These are phyloP conservation scores for Campoletis sonorensis DNA, from an alignment of 1,140 invertebrate species.

Conservation along the genomic window DNA sequence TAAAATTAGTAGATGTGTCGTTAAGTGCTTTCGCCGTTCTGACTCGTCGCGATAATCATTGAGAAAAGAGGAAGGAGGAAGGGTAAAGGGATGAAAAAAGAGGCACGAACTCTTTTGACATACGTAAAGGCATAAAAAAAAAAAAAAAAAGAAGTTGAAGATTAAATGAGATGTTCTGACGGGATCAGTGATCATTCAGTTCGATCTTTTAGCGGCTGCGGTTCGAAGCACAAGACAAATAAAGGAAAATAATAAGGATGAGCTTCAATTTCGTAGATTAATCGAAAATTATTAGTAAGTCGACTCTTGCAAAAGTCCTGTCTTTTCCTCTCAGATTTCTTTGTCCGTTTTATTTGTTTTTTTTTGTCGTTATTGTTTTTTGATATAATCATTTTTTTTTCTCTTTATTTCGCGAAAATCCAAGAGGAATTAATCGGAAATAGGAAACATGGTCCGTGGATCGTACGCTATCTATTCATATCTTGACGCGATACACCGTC, in stretches of 20 bases:
- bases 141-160: neutral
- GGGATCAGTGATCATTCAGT: neutral
- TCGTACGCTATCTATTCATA: constrained; percentile 24
- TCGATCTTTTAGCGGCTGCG: neutral
- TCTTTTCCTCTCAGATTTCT: neutral
- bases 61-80: neutral
- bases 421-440: constrained; percentile 4
- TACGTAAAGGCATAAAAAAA: neutral
- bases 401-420: neutral
- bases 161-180: neutral
- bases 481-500: neutral
- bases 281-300: neutral
- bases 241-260: neutral
- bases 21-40: constrained; percentile 29
- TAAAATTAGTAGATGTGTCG: constrained; percentile 35
- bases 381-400: neutral
- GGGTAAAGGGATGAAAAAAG: neutral
- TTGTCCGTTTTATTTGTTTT: too few relatives aligned
- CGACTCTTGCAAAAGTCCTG: neutral
- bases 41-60: constrained; percentile 19
- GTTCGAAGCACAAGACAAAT: constrained; percentile 5
- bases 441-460: constrained; percentile 35
- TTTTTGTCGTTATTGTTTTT: too few relatives aligned
- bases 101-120: neutral
- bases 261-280: neutral